Conservation (phyloP, 2,888 invertebrate species). For the Baronia brevicornis region DNA sequence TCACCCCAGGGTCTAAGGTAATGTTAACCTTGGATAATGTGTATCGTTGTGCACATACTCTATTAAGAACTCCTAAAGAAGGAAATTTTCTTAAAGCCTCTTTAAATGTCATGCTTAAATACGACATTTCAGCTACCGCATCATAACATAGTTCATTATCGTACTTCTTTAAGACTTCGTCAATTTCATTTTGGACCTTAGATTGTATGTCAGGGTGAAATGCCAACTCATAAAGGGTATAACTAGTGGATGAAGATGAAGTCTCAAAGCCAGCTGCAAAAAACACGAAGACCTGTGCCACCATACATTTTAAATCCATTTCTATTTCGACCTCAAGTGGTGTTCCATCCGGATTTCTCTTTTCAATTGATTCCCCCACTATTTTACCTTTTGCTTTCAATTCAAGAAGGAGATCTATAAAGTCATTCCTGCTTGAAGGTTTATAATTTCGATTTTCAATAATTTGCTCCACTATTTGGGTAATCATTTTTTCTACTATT, state of each 20-base stretch:
- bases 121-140: slow-evolving; percentile 40
- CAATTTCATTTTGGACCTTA: slow-evolving; percentile 48
- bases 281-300: slow-evolving; percentile 48
- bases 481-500: slow-evolving; percentile 22
- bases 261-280: slow-evolving; percentile 67
- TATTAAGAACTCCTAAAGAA: slow-evolving; percentile 36
- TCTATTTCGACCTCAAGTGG: slow-evolving; percentile 36
- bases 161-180: slow-evolving; percentile 37
- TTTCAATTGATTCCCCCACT: slow-evolving; percentile 42
- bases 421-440: slow-evolving; percentile 37
- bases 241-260: slow-evolving; percentile 55
- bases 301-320: slow-evolving; percentile 33
- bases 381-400: slow-evolving; percentile 39
- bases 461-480: slow-evolving; percentile 31
- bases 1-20: slow-evolving; percentile 45
- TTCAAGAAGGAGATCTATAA: slow-evolving; percentile 35
- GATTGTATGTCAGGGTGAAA: slow-evolving; percentile 47
- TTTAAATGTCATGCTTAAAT: slow-evolving; percentile 39
- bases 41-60: slow-evolving; percentile 35
- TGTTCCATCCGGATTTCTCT: slow-evolving; percentile 33
- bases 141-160: slow-evolving; percentile 46
- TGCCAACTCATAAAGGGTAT: slow-evolving; percentile 49
- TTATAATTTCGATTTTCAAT: slow-evolving; percentile 39
- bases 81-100: slow-evolving; percentile 48
- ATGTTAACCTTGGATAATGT: slow-evolving; percentile 34